Base-by-base conservation (phyloP, 2,797 vertebrate species). In the Sus cebifrons region DNA sequence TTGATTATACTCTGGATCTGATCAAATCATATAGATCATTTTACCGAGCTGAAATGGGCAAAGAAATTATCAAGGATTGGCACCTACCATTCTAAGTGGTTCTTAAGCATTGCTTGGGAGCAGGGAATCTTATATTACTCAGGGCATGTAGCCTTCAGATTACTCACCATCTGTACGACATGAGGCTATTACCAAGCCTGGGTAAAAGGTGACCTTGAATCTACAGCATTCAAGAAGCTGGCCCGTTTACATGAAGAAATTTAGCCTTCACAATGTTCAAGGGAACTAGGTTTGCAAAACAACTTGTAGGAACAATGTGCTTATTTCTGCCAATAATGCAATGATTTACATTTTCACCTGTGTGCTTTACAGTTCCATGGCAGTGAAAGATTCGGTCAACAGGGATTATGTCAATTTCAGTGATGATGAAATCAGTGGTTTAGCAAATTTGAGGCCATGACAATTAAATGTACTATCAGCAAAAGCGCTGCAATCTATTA, bases 291-390 rank as follows among this genome's bases (percentile, higher is more conserved):
- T 32, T 58, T 27, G 36, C 9, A 73, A 82, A 94, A 75, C 67
- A 71, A 56, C 44, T 52, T 14, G 5, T 20, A 92, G 89, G 40
- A 79, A 75, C 14, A 36, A 56, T 86, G 62, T 32, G 20, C 14
- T 91, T 40, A 8, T 94, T 91, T 92, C 90, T 83, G 23, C 29
- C 27, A 89, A 73, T 83, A 73, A 74, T 29, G 15, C 9, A 44
- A 56, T 18, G 44, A 75, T 91, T 93, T 71, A 91, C 77, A 92
- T 29, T 74, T 71, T 93, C 52, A 62, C 60, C 90, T 92, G 49
- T 44, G 15, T 40, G 52, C 36, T 64, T 86, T 84, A 81, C 12
- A 5, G 79, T 94, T 96, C 40, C 60, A 73, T 62, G 70, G 25
- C 44, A 88, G n/a, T 77, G 58, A 94, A 58, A 88, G 32, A 56